Percentiles rank a stretch among this genome's conserved stretches.
phyloP scores from a whole-genome alignment of 2,113 vertebrate genomes.

The Oryzias javanicus region DNA sequence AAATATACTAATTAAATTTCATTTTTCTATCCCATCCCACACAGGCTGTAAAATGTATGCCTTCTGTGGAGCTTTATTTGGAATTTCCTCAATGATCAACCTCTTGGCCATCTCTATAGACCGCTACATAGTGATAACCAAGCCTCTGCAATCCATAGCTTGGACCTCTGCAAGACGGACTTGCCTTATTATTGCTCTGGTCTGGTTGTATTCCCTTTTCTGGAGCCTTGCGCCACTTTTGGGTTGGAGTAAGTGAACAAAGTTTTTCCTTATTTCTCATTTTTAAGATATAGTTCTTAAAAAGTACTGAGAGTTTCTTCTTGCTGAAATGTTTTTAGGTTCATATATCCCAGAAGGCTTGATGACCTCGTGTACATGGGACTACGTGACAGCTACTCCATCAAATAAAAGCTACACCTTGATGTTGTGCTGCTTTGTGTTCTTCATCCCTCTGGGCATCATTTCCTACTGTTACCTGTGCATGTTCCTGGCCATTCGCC shows the following conservation, averaged over 20 bases:
- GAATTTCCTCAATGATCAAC: constrained; percentile 94
- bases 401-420: constrained; percentile 89
- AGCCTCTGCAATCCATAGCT: constrained; percentile 83
- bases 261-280: not conserved
- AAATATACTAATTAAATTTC: not conserved
- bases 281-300: not conserved
- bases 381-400: constrained; percentile 88
- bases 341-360: constrained; percentile 92
- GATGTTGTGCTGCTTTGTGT: constrained; percentile 92
- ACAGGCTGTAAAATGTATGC: constrained; percentile 92
- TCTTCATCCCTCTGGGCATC: constrained; percentile 87
- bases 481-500: constrained; percentile 89
- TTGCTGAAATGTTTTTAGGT: constrained; percentile 66
- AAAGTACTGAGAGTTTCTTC: not conserved
- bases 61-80: constrained; percentile 93
- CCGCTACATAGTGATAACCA: constrained; percentile 93
- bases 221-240: constrained; percentile 95
- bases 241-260: constrained; percentile 91
- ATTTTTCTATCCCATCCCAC: constrained; percentile 3
- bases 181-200: constrained; percentile 76
- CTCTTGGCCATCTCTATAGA: constrained; percentile 89
- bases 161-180: constrained; percentile 84
- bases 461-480: constrained; percentile 91
- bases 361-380: constrained; percentile 93
- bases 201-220: constrained; percentile 90